A percentile compares a stretch with the other conserved stretches of the same genome.
Conservation (phyloP, 2,888 invertebrate genomes). For the Calliopum simillimum region DNA sequence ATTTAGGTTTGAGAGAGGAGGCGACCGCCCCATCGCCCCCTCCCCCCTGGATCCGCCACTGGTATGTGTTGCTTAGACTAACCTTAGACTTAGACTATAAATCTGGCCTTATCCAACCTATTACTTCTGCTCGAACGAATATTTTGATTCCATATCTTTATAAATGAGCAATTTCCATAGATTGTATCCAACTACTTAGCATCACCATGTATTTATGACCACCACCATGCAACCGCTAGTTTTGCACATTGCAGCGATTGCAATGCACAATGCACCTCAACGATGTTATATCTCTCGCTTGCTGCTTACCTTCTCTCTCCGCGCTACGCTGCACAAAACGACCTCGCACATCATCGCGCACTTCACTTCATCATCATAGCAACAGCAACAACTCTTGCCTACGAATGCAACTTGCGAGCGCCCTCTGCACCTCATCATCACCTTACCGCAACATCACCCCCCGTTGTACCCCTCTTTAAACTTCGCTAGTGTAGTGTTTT, state of each 20-base stretch:
- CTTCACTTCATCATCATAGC: no score
- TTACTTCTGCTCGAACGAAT: no score
- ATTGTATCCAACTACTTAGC: not conserved
- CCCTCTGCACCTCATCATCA: not conserved
- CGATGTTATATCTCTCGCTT: not conserved
- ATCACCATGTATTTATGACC: slow-evolving; percentile 14
- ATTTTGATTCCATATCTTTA: no score
- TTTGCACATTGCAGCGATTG: slow-evolving; percentile 23
- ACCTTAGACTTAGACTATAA: no score
- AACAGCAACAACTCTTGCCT: not conserved
- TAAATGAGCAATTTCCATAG: not conserved
- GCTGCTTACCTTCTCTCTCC: slow-evolving; percentile 1
- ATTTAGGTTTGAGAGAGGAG: no score
- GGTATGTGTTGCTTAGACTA: no score
- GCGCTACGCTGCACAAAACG: not conserved
- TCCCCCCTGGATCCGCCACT: no score
- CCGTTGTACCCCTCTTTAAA: not conserved
- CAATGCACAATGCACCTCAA: no score
- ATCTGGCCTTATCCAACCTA: no score
- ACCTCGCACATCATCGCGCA: not conserved
- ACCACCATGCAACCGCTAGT: slow-evolving; percentile 27
- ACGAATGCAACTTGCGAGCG: not conserved
- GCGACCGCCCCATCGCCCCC: no score
- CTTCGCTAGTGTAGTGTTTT: slow-evolving; percentile 32
- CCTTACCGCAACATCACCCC: not conserved